Conservation (phyloP, 2,797 vertebrate species). For the Sylvia borin region DNA sequence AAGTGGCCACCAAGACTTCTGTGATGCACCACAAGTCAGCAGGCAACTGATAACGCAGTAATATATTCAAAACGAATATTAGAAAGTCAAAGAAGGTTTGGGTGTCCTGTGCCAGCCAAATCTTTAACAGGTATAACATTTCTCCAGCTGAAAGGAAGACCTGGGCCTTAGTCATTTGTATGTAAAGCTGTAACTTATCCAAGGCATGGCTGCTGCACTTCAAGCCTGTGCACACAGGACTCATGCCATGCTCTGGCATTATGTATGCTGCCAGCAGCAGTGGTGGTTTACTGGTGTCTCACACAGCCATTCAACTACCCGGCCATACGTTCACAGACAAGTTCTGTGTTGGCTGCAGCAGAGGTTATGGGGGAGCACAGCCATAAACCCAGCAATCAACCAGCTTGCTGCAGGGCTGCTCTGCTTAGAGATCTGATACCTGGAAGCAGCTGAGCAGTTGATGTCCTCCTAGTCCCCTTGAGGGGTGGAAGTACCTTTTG, state of each 20-base stretch:
- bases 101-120: background rate
- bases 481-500: background rate
- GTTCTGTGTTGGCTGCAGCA: background rate
- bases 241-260: background rate
- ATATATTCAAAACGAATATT: background rate
- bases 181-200: rapidly evolving
- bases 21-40: background rate
- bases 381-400: background rate
- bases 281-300: background rate
- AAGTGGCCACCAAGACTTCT: background rate
- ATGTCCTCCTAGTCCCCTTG: background rate
- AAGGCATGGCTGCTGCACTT: background rate
- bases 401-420: background rate
- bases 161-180: background rate
- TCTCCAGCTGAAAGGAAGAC: background rate
- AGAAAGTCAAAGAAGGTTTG: background rate
- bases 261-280: rapidly evolving
- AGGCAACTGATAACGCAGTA: background rate
- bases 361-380: background rate
- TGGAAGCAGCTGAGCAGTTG: background rate
- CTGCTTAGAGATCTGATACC: background rate
- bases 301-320: too few species aligned
- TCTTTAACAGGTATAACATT: background rate
- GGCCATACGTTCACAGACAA: rapidly evolving
- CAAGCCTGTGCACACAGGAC: background rate